These are phyloP conservation scores for Drosophila yakuba DNA, from an alignment of 1,140 invertebrate genomes.

Conservation along the genomic window DNA sequence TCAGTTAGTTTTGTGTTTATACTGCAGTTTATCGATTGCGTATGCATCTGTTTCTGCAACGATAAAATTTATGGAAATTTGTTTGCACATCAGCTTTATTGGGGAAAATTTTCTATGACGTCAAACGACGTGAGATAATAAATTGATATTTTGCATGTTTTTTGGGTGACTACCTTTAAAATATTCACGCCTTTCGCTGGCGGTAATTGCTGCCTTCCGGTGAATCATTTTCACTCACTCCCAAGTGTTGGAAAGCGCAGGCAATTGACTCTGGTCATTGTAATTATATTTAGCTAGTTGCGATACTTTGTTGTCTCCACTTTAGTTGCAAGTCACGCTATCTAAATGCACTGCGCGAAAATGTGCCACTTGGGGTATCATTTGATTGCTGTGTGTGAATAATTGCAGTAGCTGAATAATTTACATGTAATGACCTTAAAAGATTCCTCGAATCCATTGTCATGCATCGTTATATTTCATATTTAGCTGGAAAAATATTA, in stretches of 20 bases:
- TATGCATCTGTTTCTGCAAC: slow-evolving; percentile 14
- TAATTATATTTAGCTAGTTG: slow-evolving; percentile 50
- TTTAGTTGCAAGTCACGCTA: slow-evolving; percentile 34
- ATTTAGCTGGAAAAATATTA: neutral
- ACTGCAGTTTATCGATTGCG: slow-evolving; percentile 31
- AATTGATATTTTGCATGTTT: slow-evolving; percentile 2
- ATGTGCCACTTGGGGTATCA: no score
- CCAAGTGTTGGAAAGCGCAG: slow-evolving; percentile 15
- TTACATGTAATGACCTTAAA: neutral
- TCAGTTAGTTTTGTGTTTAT: slow-evolving; percentile 12
- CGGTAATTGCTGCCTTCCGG: slow-evolving; percentile 56
- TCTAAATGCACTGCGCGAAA: slow-evolving; percentile 7
- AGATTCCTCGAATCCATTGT: neutral
- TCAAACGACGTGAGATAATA: slow-evolving; percentile 20
- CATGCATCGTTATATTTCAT: neutral
- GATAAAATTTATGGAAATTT: slow-evolving; percentile 18
- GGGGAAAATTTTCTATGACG: slow-evolving; percentile 15
- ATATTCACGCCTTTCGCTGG: slow-evolving; percentile 47
- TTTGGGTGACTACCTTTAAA: slow-evolving; percentile 19
- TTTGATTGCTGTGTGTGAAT: neutral
- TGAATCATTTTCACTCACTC: slow-evolving; percentile 39
- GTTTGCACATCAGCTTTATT: slow-evolving; percentile 2
- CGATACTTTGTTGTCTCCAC: slow-evolving; percentile 17
- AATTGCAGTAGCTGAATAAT: neutral
- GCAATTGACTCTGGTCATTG: slow-evolving; percentile 55